A percentile compares a stretch with the other conserved stretches of the same genome.
These are phyloP conservation scores for Amphiprion ocellaris DNA, from an alignment of 2,113 vertebrate species.

Conservation along the genomic window DNA sequence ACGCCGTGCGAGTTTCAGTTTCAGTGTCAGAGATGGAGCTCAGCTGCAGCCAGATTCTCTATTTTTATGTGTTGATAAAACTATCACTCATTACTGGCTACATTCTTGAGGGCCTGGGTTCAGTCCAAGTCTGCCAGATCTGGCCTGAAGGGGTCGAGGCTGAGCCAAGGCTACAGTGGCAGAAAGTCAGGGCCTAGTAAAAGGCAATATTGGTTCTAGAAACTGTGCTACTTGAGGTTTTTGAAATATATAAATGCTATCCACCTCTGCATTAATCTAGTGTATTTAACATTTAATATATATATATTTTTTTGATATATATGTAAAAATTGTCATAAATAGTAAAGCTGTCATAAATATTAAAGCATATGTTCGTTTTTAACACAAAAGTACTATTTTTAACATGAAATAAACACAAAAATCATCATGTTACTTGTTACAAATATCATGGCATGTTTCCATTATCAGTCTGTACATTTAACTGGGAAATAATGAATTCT, in stretches of 20 bases:
- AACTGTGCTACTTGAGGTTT: neutral
- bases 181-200: neutral
- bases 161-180: neutral
- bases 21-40: slow-evolving; percentile 34
- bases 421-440: too few relatives aligned
- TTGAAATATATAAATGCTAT: neutral
- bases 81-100: slow-evolving; percentile 30
- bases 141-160: neutral
- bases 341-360: too few relatives aligned
- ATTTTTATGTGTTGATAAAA: slow-evolving; percentile 48
- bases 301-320: too few relatives aligned
- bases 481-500: too few relatives aligned
- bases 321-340: too few relatives aligned
- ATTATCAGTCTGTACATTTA: too few relatives aligned
- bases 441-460: too few relatives aligned
- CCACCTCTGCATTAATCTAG: neutral
- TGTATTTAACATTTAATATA: too few relatives aligned
- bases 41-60: slow-evolving; percentile 24
- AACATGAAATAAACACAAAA: too few relatives aligned
- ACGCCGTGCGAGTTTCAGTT: slow-evolving; percentile 38
- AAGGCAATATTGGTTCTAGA: neutral
- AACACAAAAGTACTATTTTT: too few relatives aligned
- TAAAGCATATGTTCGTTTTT: too few relatives aligned
- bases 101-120: slow-evolving; percentile 4
- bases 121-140: slow-evolving; percentile 23